Percentiles rank a stretch among this genome's conserved stretches.
These are phyloP conservation scores for Mixornis gularis DNA, from an alignment of 2,113 vertebrate species.

Conservation along the genomic window DNA sequence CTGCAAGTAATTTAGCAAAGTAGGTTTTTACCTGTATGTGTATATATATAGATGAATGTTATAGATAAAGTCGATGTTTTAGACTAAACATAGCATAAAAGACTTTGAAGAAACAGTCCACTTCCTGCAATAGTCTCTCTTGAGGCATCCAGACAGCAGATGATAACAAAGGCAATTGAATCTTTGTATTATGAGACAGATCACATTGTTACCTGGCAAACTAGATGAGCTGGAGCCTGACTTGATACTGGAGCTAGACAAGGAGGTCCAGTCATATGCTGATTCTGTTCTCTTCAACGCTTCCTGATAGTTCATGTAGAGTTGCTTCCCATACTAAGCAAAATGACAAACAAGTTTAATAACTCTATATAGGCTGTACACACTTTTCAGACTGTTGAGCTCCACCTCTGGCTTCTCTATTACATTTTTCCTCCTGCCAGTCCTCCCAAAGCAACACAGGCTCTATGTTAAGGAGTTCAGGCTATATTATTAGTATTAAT, in stretches of 20 bases:
- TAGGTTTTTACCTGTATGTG: neutral
- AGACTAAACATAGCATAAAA: neutral
- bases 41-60: neutral
- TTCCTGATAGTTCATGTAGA: conserved; percentile 94
- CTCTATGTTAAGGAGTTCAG: neutral
- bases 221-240: conserved; percentile 94
- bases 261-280: conserved; percentile 93
- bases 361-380: neutral
- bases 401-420: neutral
- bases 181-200: neutral
- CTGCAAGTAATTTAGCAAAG: neutral
- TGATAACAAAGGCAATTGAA: neutral
- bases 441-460: neutral
- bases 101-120: neutral
- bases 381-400: neutral
- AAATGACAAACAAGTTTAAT: conserved; percentile 28
- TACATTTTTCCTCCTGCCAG: neutral
- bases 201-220: conserved; percentile 83
- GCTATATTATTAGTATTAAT: neutral
- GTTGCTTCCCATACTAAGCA: conserved; percentile 89
- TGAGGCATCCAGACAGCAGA: neutral
- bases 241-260: conserved; percentile 93
- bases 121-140: neutral
- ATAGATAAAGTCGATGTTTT: neutral
- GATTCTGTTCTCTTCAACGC: conserved; percentile 94